A percentile compares a stretch with the other conserved stretches of the same genome.
phyloP scores from a whole-genome alignment of 2,888 invertebrate genomes.

The Caenorhabditis angaria region DNA sequence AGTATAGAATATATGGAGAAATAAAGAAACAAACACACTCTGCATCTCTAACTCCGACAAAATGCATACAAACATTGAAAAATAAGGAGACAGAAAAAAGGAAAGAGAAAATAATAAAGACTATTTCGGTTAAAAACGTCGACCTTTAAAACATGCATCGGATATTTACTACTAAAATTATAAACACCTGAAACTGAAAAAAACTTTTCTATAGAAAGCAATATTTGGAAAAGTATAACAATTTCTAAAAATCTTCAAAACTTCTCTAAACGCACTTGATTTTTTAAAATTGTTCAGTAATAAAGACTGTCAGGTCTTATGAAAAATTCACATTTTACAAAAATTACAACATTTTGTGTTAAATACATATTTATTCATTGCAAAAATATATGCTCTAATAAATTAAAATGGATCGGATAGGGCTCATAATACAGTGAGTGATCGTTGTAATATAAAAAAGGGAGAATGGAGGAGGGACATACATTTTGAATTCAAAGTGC shows the following conservation, averaged over 20 bases:
- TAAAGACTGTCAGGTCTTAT: constrained; percentile 7
- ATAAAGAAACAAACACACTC: constrained; percentile 6
- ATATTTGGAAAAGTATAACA: no score
- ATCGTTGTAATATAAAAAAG: not conserved
- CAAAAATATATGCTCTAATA: constrained; percentile 2
- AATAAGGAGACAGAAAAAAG: no score
- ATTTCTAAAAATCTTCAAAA: no score
- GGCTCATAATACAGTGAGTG: not conserved
- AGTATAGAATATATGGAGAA: not conserved
- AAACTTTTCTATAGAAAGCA: no score
- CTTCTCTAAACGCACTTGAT: no score
- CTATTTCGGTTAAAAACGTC: no score
- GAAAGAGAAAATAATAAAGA: not conserved
- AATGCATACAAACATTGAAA: not conserved
- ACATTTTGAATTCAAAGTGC: not conserved
- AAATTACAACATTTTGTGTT: constrained; percentile 19
- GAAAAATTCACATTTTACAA: constrained; percentile 33
- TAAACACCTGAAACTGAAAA: no score
- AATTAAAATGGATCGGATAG: not conserved
- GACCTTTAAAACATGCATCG: no score
- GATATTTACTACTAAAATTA: no score
- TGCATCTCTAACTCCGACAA: constrained; percentile 12
- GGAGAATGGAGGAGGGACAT: not conserved
- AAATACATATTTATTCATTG: constrained; percentile 5
- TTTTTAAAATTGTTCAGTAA: no score